Conservation (phyloP, 1,140 invertebrate genomes). For the Drosophila sechellia region DNA sequence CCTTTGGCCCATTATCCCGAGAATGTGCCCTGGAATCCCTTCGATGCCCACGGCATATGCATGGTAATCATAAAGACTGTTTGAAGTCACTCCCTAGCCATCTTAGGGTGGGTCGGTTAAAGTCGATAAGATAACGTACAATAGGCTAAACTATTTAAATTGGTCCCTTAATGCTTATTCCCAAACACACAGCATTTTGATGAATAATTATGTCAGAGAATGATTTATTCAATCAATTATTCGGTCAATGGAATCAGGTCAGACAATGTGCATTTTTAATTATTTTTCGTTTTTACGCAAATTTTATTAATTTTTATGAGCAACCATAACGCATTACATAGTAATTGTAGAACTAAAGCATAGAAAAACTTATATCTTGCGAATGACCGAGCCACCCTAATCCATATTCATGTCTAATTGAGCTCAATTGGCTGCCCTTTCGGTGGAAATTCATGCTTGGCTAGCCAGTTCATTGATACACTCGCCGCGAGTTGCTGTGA, state of each 20-base stretch:
- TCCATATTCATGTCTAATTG: slow-evolving; percentile 64
- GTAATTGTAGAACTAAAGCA: too few relatives aligned
- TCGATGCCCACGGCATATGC: slow-evolving; percentile 97
- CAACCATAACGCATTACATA: too few relatives aligned
- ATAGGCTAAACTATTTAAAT: not conserved
- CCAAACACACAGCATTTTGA: not conserved
- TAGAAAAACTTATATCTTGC: not conserved
- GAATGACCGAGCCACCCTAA: slow-evolving; percentile 29
- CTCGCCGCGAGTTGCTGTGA: slow-evolving; percentile 5
- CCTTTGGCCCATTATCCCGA: slow-evolving; percentile 97
- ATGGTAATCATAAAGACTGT: slow-evolving; percentile 88
- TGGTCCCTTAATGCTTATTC: too few relatives aligned
- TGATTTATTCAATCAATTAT: too few relatives aligned
- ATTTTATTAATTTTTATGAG: too few relatives aligned
- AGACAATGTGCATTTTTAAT: too few relatives aligned
- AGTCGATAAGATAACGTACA: not conserved
- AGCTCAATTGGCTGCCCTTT: slow-evolving; percentile 71
- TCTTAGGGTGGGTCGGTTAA: slow-evolving; percentile 6
- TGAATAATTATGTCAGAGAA: slow-evolving; percentile 1
- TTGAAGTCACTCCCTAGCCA: not conserved
- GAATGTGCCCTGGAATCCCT: slow-evolving; percentile 94
- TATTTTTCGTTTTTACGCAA: not conserved
- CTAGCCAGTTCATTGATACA: slow-evolving; percentile 53
- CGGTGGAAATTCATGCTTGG: slow-evolving; percentile 65
- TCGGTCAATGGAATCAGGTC: slow-evolving; percentile 2